Evolutionary conservation across 2,797 vertebrate species (phyloP).

Genomic region (Cossypha dichroa): DNA sequence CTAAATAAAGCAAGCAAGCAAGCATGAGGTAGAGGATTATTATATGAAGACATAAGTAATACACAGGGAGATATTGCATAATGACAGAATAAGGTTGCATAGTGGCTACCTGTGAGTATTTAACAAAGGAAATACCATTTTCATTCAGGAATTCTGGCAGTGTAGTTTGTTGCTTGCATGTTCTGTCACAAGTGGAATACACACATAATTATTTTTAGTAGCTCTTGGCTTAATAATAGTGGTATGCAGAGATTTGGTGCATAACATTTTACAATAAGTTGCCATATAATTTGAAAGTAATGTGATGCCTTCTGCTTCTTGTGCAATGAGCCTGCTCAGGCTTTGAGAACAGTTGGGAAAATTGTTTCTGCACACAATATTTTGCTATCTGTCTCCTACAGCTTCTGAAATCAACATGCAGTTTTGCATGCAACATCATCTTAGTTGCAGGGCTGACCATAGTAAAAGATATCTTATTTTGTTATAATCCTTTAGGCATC

Average conservation of each 20-base stretch:
- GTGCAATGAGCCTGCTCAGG: background rate
- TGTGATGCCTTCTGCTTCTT: background rate
- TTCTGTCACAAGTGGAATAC: background rate
- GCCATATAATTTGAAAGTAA: background rate
- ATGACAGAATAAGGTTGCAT: background rate
- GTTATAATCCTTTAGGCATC: background rate
- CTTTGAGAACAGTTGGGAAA: background rate
- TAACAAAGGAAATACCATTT: background rate
- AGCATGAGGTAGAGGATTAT: background rate
- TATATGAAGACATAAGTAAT: background rate
- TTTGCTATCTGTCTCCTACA: background rate
- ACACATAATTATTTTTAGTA: constrained; percentile 8
- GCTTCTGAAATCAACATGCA: background rate
- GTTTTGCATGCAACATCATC: background rate
- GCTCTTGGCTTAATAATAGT: background rate
- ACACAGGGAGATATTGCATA: background rate
- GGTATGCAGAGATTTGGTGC: background rate
- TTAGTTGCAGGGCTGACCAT: background rate
- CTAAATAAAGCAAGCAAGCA: background rate
- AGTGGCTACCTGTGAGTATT: background rate
- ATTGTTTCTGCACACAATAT: background rate
- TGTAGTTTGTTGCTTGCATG: background rate
- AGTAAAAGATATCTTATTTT: background rate
- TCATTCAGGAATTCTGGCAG: background rate
- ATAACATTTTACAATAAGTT: constrained; percentile 11